Evolutionary conservation across 2,888 invertebrate species (phyloP), one percentile per base, ranked within the genome.

Genomic region (Lamellibrachia columna): DNA sequence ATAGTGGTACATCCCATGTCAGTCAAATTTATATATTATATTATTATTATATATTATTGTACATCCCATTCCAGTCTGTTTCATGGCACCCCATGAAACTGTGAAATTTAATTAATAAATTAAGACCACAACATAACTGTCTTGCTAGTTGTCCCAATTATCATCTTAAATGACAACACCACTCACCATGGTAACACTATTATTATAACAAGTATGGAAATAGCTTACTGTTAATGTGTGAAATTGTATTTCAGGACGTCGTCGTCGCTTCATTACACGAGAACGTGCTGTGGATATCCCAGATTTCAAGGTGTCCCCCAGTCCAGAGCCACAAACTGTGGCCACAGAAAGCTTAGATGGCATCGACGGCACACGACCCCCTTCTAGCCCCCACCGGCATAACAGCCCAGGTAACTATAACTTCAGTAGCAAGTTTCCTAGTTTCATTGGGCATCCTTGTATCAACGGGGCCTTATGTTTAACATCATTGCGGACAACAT

Each of bases 281-380:
- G 75, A 75, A 22, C 75, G 22, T 22, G 75, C 75, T 6, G 75
- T 75, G 75, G 75, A 75, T n/a, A 11, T 22, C 75, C 75, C 75
- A 6, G 75, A 75, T 22, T 75, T 75, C 75, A 75, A 75, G 75
- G 75, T 75, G 15, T 75, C 75, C 75, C 75, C 75, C 1, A 75
- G 75, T 75, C 75, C 75, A 15, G 75, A 75, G 3, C 75, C 75
- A 75, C 75, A 22, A 15, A 75, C 15, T 15, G 6, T 75, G 22
- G n/a, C 75, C 22, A 75, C 75, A 75, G 75, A n/a, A n/a, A 75
- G 75, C 75, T 75, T 75, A 22, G 75, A 75, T 75, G 75, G 75
- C 75, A 75, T n/a, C 15, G 75, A 75, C 15, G n/a, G 22, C 75
- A 75, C 75, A 15, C 75, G 75, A 75, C 75, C 75, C 75, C 75